Conservation (phyloP, 2,888 invertebrate genomes). For the Hypolimnas misippus region DNA sequence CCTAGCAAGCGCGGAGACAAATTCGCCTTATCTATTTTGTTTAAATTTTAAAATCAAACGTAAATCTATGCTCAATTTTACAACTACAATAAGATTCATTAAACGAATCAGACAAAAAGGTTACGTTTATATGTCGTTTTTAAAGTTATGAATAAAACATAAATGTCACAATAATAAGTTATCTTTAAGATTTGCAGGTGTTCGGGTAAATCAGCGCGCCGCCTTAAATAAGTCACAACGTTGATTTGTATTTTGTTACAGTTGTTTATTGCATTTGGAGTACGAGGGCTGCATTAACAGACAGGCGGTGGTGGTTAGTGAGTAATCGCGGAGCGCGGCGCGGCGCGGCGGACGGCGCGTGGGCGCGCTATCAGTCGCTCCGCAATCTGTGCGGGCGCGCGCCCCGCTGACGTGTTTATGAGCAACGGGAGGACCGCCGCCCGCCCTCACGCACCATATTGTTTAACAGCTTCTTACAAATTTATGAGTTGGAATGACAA, state of each 20-base stretch:
- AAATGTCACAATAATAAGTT: slow-evolving; percentile 28
- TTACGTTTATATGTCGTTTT: slow-evolving; percentile 30
- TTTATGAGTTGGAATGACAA: slow-evolving; percentile 39
- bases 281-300: slow-evolving; percentile 53
- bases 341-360: slow-evolving; percentile 51
- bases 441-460: slow-evolving; percentile 76
- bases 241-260: slow-evolving; percentile 50
- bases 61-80: background rate
- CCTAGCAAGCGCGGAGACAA: slow-evolving; percentile 31
- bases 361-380: slow-evolving; percentile 66
- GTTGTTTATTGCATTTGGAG: slow-evolving; percentile 52
- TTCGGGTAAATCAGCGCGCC: slow-evolving; percentile 32
- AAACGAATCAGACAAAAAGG: slow-evolving; percentile 17
- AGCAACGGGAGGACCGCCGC: slow-evolving; percentile 61
- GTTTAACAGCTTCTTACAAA: slow-evolving; percentile 67
- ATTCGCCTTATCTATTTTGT: slow-evolving; percentile 14
- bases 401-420: slow-evolving; percentile 76
- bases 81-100: slow-evolving; percentile 12
- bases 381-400: slow-evolving; percentile 74
- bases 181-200: slow-evolving; percentile 36
- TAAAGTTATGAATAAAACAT: slow-evolving; percentile 29
- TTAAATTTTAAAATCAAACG: slow-evolving; percentile 14
- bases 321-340: slow-evolving; percentile 51
- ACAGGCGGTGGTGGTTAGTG: slow-evolving; percentile 55
- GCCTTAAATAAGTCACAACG: slow-evolving; percentile 41